Percentiles rank a stretch among this genome's conserved stretches.
Evolutionary conservation across 1,140 invertebrate genomes (phyloP).

Genomic region (Caenorhabditis latens): DNA sequence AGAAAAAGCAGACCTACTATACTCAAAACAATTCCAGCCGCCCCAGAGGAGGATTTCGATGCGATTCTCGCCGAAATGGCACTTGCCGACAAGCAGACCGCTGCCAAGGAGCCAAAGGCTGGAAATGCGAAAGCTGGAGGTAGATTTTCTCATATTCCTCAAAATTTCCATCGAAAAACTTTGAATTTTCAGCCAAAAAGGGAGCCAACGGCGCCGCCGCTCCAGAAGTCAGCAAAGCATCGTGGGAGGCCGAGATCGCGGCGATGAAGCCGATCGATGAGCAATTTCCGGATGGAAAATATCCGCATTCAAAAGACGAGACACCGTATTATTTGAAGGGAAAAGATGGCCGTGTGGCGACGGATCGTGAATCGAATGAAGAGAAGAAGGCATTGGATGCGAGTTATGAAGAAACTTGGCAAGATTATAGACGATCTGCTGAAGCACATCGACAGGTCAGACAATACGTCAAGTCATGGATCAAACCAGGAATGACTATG

Average conservation of each 20-base stretch:
- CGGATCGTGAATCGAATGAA: conserved; percentile 83
- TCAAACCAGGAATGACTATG: conserved; percentile 99
- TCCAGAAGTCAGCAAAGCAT: neutral
- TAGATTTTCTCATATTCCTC: neutral
- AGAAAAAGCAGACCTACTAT: neutral
- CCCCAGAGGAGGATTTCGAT: conserved; percentile 66
- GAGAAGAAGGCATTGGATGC: conserved; percentile 85
- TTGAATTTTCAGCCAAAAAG: no score
- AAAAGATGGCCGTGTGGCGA: conserved; percentile 73
- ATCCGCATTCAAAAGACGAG: conserved; percentile 32
- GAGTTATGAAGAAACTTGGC: conserved; percentile 87
- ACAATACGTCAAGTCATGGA: conserved; percentile 89
- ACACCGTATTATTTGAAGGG: conserved; percentile 41
- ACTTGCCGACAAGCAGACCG: conserved; percentile 45
- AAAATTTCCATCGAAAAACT: no score
- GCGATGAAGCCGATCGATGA: conserved; percentile 59
- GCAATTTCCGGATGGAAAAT: conserved; percentile 55
- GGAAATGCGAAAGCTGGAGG: conserved; percentile 40
- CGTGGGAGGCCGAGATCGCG: conserved; percentile 59
- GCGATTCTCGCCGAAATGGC: conserved; percentile 64
- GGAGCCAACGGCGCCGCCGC: neutral
- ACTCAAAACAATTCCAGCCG: neutral
- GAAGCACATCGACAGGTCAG: conserved; percentile 95
- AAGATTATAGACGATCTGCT: conserved; percentile 93
- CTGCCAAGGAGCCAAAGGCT: conserved; percentile 55